Base-by-base conservation (phyloP, 2,797 vertebrate species). In the Sparidentex hasta region DNA sequence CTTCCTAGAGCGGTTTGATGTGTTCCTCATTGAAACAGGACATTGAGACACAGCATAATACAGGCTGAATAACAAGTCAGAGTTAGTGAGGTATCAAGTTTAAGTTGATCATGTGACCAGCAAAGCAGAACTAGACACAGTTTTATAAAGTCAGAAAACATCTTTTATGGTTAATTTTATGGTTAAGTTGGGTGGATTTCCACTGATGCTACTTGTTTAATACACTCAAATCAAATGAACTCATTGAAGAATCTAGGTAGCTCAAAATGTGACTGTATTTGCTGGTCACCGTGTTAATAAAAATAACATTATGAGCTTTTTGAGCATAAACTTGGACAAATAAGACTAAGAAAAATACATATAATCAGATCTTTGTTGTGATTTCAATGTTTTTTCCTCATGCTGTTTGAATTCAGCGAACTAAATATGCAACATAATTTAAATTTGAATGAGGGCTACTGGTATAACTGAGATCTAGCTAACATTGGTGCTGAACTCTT, bases 11-110 rank as follows among this genome's bases (percentile, higher is more conserved):
- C 1, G 7, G 29, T 21, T 44, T 38, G 14, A 51, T 3, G 0
- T 38, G 29, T 27, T 62, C 56, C 33, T 23, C 17, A 2, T 21
- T 13, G 4, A 25, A 81, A 67, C 23, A 58, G 38, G 64, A 82
- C 56, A 33, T 44, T 58, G 63, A 59, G 47, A 0, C 38, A 52
- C 0, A 47, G 14, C 33, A 25, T 44, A 33, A 27, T 44, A 4
- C 43, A 23, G 38, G 11, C 48, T 20, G 4, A 27, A 14, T 9
- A 1, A 41, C 18, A 51, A 33, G 17, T 33, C 7, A n/a, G 17
- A 48, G 47, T 18, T 6, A 55, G 25, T 27, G 38, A 7, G 51
- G 17, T 38, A 55, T 62, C 8, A 7, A 1, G 33, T 12, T 56
- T 54, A 5, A 21, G 27, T 29, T 21, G 11, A 33, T 29, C 12